These are phyloP conservation scores for Cheilosia vernalis DNA, from an alignment of 2,888 invertebrate species.

Conservation along the genomic window DNA sequence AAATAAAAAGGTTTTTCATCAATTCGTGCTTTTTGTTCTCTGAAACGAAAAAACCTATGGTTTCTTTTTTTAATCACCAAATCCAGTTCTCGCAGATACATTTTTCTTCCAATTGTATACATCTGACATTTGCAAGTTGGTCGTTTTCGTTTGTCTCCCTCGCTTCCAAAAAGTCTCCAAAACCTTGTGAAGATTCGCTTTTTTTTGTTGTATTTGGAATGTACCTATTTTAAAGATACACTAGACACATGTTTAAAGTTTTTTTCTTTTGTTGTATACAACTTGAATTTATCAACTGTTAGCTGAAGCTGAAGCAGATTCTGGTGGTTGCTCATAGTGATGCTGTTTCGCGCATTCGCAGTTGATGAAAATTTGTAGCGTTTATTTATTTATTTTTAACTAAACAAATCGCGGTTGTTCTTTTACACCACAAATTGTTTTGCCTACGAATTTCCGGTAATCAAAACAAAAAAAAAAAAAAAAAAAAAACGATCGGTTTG, in stretches of 20 bases:
- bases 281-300: conserved; percentile 17
- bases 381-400: conserved; percentile 23
- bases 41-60: not conserved
- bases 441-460: conserved; percentile 8
- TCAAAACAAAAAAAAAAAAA: not conserved
- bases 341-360: conserved; percentile 71
- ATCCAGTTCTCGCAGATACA: conserved; percentile 57
- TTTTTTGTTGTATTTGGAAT: not conserved
- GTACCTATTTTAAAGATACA: conserved; percentile 43
- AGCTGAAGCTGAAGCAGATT: not conserved
- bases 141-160: conserved; percentile 12
- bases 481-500: not conserved
- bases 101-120: conserved; percentile 35
- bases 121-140: conserved; percentile 15
- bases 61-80: not conserved
- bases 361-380: conserved; percentile 9
- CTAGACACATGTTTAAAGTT: conserved; percentile 22
- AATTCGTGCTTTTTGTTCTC: conserved; percentile 13
- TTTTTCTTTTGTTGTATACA: not conserved
- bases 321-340: conserved; percentile 24
- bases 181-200: not conserved
- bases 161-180: conserved; percentile 26
- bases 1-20: not conserved
- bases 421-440: not conserved
- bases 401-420: conserved; percentile 26